Evolutionary conservation across 2,888 invertebrate genomes (phyloP).

Genomic region (Gymnoscelis rufifasciata): DNA sequence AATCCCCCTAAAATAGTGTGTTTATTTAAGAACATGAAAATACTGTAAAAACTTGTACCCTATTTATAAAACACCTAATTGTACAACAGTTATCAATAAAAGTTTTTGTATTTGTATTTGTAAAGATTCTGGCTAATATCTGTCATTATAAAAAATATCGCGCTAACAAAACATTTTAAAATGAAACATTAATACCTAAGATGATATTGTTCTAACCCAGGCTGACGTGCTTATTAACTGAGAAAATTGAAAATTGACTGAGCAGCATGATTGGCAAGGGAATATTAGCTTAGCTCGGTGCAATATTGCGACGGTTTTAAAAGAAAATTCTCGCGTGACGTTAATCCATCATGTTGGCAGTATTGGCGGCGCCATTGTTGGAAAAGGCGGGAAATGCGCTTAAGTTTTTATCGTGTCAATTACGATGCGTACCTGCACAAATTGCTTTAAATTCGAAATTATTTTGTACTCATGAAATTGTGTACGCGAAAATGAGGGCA

Average conservation of each 20-base stretch:
- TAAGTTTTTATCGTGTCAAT: conserved; percentile 26
- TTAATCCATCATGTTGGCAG: conserved; percentile 67
- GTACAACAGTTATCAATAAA: too few species aligned
- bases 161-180: conserved; percentile 15
- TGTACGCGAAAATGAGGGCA: too few species aligned
- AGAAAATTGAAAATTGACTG: conserved; percentile 77
- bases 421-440: conserved; percentile 19
- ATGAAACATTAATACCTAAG: conserved; percentile 47
- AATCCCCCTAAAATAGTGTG: too few species aligned
- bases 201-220: conserved; percentile 58
- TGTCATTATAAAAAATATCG: neutral
- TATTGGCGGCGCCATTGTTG: conserved; percentile 29
- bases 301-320: conserved; percentile 63
- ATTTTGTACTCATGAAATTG: too few species aligned
- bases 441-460: conserved; percentile 14
- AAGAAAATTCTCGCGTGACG: conserved; percentile 60
- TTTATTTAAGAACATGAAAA: too few species aligned
- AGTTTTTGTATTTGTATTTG: too few species aligned
- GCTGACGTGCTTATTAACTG: conserved; percentile 73
- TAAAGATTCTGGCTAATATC: too few species aligned
- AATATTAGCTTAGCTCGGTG: conserved; percentile 75
- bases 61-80: too few species aligned
- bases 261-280: conserved; percentile 74
- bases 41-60: too few species aligned
- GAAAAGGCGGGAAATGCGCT: conserved; percentile 33